Base-by-base conservation (phyloP, 2,888 invertebrate species). In the Gasteruption jaculator region DNA sequence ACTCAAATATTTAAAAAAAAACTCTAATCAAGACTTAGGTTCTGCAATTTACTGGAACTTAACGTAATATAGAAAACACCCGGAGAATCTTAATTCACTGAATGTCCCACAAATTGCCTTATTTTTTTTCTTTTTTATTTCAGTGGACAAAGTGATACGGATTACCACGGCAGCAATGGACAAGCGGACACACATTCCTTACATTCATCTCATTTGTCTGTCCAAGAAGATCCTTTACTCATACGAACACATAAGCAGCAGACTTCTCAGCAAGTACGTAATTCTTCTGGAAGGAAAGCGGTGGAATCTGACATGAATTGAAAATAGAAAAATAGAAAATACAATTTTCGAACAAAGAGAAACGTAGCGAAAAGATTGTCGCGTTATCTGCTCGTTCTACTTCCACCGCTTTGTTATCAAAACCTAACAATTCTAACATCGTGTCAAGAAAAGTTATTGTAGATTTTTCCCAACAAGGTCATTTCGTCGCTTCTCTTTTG, bases 231-330 rank as follows among this genome's bases (percentile, higher is more conserved):
- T 66, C 74, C 76, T 36, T 69, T 78, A 55, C 73, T 77, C 49
- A 78, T 81, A 54, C 75, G 82, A 48, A 78, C 79, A 45, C 80
- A 81, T 61, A 82, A 82, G 61, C 81, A 82, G 63, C 82, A 82
- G 62, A 80, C 80, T 41, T 81, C 81, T 33, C 82, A 83, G 65
- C 76, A 77, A 72, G 77, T 76, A 63, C 59, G 56, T 41, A 38
- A 18, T 32, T 3, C 11, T 11, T 11, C 8, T 29, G n/a, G 8
- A 7, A 7, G 24, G 8, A 24, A 24, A 24, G n/a, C n/a, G n/a
- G n/a, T 8, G n/a, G 24, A n/a, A n/a, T 8, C 7, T 7, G 24
- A n/a, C 24, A n/a, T 7, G n/a, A 24, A 24, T 8, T 24, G 24
- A n/a, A 24, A 24, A 24, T 24, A 24, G n/a, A 24, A 24, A 24